A percentile compares a stretch with the other conserved stretches of the same genome.
Evolutionary conservation across 2,888 invertebrate species (phyloP).

Genomic region (Hirtodrosophila duncani): DNA sequence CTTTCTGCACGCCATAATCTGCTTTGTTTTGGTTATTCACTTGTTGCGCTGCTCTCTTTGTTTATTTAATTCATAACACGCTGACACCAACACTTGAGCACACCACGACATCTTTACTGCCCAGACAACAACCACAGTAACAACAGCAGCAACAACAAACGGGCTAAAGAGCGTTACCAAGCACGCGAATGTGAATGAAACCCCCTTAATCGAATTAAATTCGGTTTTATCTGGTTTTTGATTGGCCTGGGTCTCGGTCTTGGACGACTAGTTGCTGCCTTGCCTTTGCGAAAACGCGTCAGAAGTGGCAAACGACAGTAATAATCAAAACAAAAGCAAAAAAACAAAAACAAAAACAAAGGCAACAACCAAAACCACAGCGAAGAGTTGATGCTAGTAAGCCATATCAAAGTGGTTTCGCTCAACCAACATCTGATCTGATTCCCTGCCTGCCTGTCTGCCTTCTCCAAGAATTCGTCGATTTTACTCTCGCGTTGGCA

Average conservation of each 20-base stretch:
- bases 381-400: constrained; percentile 27
- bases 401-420: constrained; percentile 22
- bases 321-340: constrained; percentile 19
- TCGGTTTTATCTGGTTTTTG: constrained; percentile 76
- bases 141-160: constrained; percentile 26
- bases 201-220: constrained; percentile 74
- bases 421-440: background rate
- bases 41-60: constrained; percentile 51
- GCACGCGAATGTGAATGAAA: constrained; percentile 44
- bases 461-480: no score
- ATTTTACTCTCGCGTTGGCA: no score
- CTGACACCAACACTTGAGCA: constrained; percentile 22
- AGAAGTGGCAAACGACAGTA: constrained; percentile 30
- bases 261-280: constrained; percentile 26
- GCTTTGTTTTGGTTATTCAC: constrained; percentile 37
- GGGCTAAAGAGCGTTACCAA: constrained; percentile 51
- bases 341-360: constrained; percentile 2
- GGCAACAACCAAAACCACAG: background rate
- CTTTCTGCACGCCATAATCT: background rate
- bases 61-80: constrained; percentile 49
- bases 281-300: constrained; percentile 24
- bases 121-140: constrained; percentile 25
- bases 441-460: no score
- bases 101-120: constrained; percentile 50
- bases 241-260: constrained; percentile 36